Conservation (phyloP, 2,797 vertebrate genomes). For the Cuculus canorus region DNA sequence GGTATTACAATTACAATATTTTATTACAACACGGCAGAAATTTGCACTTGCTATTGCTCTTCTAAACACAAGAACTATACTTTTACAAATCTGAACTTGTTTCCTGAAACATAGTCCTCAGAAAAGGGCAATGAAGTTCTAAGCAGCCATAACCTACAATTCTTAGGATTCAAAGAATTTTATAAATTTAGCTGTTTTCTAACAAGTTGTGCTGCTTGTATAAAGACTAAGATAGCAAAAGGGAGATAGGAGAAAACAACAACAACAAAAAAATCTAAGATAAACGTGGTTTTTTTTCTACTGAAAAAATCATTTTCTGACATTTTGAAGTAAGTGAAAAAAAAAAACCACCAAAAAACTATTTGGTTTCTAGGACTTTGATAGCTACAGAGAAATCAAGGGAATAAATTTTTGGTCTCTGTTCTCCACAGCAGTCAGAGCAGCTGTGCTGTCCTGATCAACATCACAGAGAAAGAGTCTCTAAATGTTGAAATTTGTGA, state of each 20-base stretch:
- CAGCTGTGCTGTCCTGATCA: constrained; percentile 46
- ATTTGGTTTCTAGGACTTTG: neutral
- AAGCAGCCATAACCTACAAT: neutral
- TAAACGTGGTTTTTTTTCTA: neutral
- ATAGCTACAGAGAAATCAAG: neutral
- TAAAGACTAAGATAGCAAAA: neutral
- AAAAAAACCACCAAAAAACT: fast-evolving
- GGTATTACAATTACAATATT: neutral
- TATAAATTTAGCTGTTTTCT: neutral
- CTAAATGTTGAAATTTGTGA: constrained; percentile 64
- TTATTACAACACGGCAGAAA: neutral
- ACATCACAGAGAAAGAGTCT: constrained; percentile 44
- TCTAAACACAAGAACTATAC: neutral
- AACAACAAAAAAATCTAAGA: neutral
- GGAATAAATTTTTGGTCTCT: neutral
- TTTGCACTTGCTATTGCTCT: neutral
- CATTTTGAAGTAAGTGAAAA: neutral
- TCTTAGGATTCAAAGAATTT: neutral
- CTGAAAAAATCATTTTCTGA: constrained; percentile 12
- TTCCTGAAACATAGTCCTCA: neutral
- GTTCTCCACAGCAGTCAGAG: constrained; percentile 2
- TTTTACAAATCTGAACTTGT: neutral
- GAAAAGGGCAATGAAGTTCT: neutral
- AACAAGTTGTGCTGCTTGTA: neutral
- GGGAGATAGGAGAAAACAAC: neutral